Evolutionary conservation across 2,113 vertebrate genomes (phyloP).

Genomic region (Onychostruthus taczanowskii): DNA sequence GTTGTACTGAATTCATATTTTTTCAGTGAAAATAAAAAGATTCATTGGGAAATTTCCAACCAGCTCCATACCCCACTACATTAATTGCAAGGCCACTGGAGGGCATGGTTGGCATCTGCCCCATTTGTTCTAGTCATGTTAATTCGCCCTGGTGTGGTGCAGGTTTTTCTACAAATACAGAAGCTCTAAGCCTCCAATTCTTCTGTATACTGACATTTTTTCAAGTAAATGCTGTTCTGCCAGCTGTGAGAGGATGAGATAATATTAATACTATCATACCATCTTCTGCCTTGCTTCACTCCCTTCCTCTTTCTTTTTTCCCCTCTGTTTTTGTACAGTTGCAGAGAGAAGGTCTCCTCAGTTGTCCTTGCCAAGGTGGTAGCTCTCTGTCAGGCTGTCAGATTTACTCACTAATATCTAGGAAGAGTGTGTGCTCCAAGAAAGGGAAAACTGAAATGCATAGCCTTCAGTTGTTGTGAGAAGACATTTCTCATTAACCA

Average conservation of each 20-base stretch:
- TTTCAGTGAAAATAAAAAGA: background rate
- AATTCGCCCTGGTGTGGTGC: background rate
- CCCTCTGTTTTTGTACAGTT: background rate
- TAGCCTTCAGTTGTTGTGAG: background rate
- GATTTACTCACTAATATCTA: background rate
- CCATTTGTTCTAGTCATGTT: background rate
- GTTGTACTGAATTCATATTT: background rate
- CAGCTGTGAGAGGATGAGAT: background rate
- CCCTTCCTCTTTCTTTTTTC: background rate
- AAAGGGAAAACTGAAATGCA: background rate
- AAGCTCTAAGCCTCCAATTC: background rate
- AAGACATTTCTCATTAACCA: background rate
- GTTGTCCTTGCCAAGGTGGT: slow-evolving; percentile 10
- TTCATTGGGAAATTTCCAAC: background rate
- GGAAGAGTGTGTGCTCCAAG: background rate
- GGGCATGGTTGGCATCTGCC: background rate
- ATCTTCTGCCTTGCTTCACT: background rate
- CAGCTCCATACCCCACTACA: background rate
- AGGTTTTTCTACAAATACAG: background rate
- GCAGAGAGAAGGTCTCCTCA: background rate
- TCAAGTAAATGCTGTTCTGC: background rate
- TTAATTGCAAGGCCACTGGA: background rate
- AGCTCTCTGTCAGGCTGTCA: slow-evolving; percentile 36
- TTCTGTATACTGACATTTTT: background rate
- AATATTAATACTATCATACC: background rate